Evolutionary conservation across 2,113 vertebrate genomes (phyloP).

Genomic region (Cyanocitta stelleri): DNA sequence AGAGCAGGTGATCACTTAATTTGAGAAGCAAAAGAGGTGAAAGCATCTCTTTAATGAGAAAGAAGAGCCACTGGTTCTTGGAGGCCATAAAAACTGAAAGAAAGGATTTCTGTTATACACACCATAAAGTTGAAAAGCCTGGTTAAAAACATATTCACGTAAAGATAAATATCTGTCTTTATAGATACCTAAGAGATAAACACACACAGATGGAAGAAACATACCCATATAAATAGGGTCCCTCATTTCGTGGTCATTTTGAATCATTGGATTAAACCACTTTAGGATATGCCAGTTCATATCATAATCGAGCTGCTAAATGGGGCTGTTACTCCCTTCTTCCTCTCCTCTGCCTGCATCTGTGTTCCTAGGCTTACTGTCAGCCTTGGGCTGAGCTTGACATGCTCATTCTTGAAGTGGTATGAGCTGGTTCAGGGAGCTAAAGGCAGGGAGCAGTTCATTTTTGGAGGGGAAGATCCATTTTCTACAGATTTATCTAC

Average conservation of each 20-base stretch:
- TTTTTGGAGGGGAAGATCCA: not conserved
- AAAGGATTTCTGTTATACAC: not conserved
- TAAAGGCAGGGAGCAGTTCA: not conserved
- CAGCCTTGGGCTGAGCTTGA: not conserved
- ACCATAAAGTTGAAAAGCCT: not conserved
- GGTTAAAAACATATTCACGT: not conserved
- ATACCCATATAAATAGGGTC: not conserved
- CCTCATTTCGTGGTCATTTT: not conserved
- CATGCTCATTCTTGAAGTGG: not conserved
- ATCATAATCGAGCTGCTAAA: not conserved
- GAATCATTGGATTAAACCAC: not conserved
- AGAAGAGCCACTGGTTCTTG: not conserved
- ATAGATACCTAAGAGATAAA: not conserved
- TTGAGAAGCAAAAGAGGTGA: not conserved
- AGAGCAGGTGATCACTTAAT: not conserved
- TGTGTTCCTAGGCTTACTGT: not conserved
- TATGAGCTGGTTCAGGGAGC: not conserved
- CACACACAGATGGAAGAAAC: not conserved
- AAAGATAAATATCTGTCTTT: not conserved
- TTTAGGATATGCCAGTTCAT: not conserved
- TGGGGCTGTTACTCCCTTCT: not conserved
- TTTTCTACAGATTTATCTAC: not conserved
- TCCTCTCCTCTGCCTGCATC: not conserved
- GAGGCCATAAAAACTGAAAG: not conserved
- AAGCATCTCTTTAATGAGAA: not conserved